A percentile compares a stretch with the other conserved stretches of the same genome.
Conservation (phyloP, 2,888 invertebrate genomes). For the Flabesymbios commensalis region DNA sequence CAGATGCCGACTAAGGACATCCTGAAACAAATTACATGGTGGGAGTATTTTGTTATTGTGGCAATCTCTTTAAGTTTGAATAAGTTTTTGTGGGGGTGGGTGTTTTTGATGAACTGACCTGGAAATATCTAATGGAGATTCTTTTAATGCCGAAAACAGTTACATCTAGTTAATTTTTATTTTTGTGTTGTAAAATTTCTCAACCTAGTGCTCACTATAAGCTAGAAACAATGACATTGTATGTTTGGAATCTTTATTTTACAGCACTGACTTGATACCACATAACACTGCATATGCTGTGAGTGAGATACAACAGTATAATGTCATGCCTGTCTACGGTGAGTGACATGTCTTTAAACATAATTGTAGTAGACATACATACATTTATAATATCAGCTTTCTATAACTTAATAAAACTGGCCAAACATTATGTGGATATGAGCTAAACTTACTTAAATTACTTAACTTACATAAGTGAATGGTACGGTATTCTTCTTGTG, state of each 20-base stretch:
- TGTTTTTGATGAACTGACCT: no score
- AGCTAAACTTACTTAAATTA: neutral
- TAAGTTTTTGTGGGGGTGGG: no score
- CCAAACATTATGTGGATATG: neutral
- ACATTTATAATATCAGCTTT: neutral
- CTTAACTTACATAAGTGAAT: neutral
- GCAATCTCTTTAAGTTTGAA: no score
- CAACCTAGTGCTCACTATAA: neutral
- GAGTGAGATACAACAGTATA: constrained; percentile 78
- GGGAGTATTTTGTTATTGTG: no score
- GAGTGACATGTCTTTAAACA: constrained; percentile 26
- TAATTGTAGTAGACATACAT: neutral
- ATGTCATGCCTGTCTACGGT: constrained; percentile 89
- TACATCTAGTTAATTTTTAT: no score
- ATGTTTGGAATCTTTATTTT: constrained; percentile 55
- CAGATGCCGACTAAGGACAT: no score
- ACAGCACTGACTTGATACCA: constrained; percentile 82
- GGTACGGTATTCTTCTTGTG: neutral
- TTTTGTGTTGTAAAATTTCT: no score
- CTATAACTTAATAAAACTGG: neutral
- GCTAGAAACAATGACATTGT: neutral
- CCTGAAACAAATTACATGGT: no score
- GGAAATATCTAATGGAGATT: no score
- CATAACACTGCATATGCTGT: constrained; percentile 84
- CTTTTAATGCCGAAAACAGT: no score